Percentiles rank a stretch among this genome's conserved stretches.
These are phyloP conservation scores for Carassius auratus DNA, from an alignment of 2,113 vertebrate species.

Conservation along the genomic window DNA sequence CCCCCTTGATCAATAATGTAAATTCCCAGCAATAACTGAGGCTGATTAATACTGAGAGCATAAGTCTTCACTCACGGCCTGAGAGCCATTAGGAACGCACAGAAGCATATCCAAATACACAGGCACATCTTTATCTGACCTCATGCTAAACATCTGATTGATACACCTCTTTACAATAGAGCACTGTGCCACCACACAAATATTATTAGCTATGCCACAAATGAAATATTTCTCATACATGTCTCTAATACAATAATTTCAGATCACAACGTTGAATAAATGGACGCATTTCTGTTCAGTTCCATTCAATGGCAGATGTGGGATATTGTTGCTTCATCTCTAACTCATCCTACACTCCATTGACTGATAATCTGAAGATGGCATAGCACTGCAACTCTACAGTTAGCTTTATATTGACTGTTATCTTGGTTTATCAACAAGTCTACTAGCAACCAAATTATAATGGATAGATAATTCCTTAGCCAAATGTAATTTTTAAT, in stretches of 20 bases:
- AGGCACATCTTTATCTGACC: constrained; percentile 44
- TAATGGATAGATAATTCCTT: neutral
- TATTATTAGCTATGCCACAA: constrained; percentile 17
- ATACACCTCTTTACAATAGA: constrained; percentile 33
- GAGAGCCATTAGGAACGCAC: constrained; percentile 44
- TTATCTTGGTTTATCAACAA: neutral
- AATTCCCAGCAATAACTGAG: constrained; percentile 44
- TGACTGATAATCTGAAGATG: neutral
- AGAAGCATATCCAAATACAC: constrained; percentile 9
- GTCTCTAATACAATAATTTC: constrained; percentile 39
- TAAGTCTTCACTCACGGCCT: constrained; percentile 21
- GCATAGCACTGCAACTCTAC: neutral
- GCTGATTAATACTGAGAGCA: constrained; percentile 49
- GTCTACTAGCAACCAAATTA: neutral
- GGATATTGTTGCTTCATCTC: neutral
- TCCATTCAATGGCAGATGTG: neutral
- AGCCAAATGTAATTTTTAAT: no score
- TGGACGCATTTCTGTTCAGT: neutral
- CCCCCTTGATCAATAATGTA: constrained; percentile 55
- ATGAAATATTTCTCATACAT: constrained; percentile 40
- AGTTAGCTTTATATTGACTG: neutral
- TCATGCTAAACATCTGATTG: constrained; percentile 37
- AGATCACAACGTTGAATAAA: constrained; percentile 25
- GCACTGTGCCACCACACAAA: neutral
- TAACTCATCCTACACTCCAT: neutral